phyloP scores from a whole-genome alignment of 2,797 vertebrate genomes.

The Gila robusta region DNA sequence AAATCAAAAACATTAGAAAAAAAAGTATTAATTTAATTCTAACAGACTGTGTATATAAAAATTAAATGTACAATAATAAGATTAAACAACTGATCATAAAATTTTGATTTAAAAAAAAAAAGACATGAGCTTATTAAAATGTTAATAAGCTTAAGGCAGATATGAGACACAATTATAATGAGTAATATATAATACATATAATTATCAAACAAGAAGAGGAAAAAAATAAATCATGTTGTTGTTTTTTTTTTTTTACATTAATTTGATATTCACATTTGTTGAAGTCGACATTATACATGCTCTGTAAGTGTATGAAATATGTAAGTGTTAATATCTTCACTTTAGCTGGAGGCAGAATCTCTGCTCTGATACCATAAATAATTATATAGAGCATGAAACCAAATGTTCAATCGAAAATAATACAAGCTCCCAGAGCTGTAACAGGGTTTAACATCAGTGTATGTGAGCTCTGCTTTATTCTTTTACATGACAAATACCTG shows the following conservation, averaged over 20 bases:
- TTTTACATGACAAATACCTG: not conserved
- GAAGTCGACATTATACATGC: constrained; percentile 10
- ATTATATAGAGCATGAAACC: constrained; percentile 24
- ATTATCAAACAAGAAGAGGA: not conserved
- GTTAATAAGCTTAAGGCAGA: not conserved
- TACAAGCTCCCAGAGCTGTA: not conserved
- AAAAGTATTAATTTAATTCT: not conserved
- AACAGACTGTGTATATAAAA: not conserved
- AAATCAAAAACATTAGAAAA: not conserved
- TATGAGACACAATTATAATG: not conserved
- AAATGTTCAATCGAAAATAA: constrained; percentile 17
- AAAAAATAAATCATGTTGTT: not conserved
- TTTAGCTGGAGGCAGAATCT: constrained; percentile 31
- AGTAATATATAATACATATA: not conserved
- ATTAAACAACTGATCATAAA: not conserved
- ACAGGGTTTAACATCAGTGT: not conserved
- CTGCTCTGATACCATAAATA: constrained; percentile 36
- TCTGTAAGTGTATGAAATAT: constrained; percentile 1
- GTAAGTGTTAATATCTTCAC: constrained; percentile 14
- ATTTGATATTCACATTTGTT: constrained; percentile 11
- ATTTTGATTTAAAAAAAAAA: not conserved
- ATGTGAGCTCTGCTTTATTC: not conserved
- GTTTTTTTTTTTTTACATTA: not conserved
- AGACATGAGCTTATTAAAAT: constrained; percentile 1
- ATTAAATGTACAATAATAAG: not conserved